A percentile compares a stretch with the other conserved stretches of the same genome.
These are phyloP conservation scores for Ormyrus thymus DNA, from an alignment of 2,888 invertebrate genomes.

Conservation along the genomic window DNA sequence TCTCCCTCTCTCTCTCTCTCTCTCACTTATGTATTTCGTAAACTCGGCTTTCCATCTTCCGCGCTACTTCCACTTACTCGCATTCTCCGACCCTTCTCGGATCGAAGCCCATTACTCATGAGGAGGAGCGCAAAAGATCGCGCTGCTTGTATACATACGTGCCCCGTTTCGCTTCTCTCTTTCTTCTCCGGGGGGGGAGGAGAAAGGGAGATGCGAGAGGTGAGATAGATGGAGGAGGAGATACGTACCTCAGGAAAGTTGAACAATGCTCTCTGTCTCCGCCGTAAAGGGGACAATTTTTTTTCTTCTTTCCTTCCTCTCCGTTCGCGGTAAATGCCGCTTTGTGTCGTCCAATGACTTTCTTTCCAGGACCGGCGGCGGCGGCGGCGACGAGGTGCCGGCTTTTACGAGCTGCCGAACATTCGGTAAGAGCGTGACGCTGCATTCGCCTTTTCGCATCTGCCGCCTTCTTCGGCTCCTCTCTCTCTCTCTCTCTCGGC, in stretches of 20 bases:
- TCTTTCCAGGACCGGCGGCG: constrained; percentile 18
- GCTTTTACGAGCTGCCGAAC: constrained; percentile 48
- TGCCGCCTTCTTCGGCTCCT: constrained; percentile 33
- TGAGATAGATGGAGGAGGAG: constrained; percentile 35
- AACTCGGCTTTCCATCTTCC: constrained; percentile 54
- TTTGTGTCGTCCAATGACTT: constrained; percentile 50
- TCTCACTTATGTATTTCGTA: constrained; percentile 48
- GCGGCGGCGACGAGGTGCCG: neutral
- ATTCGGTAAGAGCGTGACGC: constrained; percentile 37
- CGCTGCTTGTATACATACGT: constrained; percentile 1
- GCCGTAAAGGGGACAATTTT: constrained; percentile 28
- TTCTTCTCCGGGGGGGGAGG: neutral
- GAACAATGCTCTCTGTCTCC: constrained; percentile 22
- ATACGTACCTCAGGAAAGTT: constrained; percentile 24
- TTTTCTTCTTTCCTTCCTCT: constrained; percentile 12
- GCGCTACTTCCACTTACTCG: constrained; percentile 51
- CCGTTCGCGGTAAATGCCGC: constrained; percentile 43
- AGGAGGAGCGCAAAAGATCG: constrained; percentile 37
- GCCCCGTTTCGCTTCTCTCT: constrained; percentile 7
- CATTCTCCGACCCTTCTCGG: constrained; percentile 47
- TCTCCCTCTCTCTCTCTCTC: constrained; percentile 25
- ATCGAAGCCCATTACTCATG: constrained; percentile 51
- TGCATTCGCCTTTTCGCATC: constrained; percentile 36
- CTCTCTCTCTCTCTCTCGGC: too few relatives aligned
- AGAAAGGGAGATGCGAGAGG: constrained; percentile 21